Percentiles rank a stretch among this genome's conserved stretches.
These are phyloP conservation scores for Heliconius ismenius DNA, from an alignment of 2,888 invertebrate genomes.

Conservation along the genomic window DNA sequence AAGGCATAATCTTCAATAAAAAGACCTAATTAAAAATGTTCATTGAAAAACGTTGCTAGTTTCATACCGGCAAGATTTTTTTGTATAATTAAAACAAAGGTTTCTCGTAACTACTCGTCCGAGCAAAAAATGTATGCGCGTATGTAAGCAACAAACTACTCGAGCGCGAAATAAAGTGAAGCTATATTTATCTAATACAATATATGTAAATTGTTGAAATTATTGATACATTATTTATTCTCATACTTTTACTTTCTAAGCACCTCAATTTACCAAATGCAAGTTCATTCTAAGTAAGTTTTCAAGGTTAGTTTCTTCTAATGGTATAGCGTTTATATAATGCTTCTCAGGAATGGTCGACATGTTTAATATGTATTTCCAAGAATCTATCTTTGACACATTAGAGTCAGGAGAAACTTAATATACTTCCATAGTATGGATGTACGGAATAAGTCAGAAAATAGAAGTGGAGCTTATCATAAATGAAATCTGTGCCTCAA, in stretches of 20 bases:
- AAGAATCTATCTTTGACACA: constrained; percentile 34
- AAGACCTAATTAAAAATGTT: constrained; percentile 30
- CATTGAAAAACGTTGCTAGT: constrained; percentile 32
- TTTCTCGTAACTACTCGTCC: constrained; percentile 42
- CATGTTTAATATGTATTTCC: constrained; percentile 34
- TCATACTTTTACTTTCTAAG: constrained; percentile 24
- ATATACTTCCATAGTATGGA: not conserved
- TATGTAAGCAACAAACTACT: constrained; percentile 39
- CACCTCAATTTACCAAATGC: constrained; percentile 23
- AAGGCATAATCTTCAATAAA: constrained; percentile 21
- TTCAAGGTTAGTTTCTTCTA: constrained; percentile 6
- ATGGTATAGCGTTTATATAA: constrained; percentile 16
- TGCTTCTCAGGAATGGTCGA: constrained; percentile 34
- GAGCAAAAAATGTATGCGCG: constrained; percentile 43
- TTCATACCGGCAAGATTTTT: constrained; percentile 36
- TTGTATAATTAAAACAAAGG: constrained; percentile 43
- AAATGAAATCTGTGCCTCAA: constrained; percentile 18
- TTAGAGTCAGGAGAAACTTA: constrained; percentile 15
- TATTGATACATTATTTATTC: not conserved
- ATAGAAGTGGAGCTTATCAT: not conserved
- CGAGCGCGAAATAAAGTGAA: constrained; percentile 37
- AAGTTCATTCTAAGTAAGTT: constrained; percentile 1
- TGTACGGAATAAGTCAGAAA: not conserved
- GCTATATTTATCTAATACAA: constrained; percentile 17
- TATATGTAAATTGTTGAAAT: constrained; percentile 9